Percentiles rank a stretch among this genome's conserved stretches.
These are phyloP conservation scores for Pseudochaenichthys georgianus DNA, from an alignment of 2,797 vertebrate species.

Conservation along the genomic window DNA sequence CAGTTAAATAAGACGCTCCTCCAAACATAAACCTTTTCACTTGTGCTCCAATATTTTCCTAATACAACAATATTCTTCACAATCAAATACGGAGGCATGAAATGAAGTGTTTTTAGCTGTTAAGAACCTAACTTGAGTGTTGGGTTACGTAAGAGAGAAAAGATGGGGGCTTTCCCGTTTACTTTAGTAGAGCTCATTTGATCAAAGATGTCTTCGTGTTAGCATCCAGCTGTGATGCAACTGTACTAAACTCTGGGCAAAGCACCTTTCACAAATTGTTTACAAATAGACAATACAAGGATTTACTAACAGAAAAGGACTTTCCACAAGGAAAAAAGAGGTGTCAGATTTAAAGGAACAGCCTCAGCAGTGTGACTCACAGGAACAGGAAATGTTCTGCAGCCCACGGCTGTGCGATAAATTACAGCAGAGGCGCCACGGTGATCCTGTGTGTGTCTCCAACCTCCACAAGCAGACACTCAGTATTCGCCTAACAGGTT, in stretches of 20 bases:
- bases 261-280: too few relatives aligned
- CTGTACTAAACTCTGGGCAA: neutral
- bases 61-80: neutral
- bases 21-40: neutral
- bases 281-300: too few relatives aligned
- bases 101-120: neutral
- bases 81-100: neutral
- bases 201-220: too few relatives aligned
- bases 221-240: neutral
- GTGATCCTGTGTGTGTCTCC: neutral
- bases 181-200: neutral
- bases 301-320: neutral
- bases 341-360: neutral
- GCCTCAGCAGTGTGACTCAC: slow-evolving; percentile 2
- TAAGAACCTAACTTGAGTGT: neutral
- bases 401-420: neutral
- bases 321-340: neutral
- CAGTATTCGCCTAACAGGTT: slow-evolving; percentile 21
- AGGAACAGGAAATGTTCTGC: slow-evolving; percentile 8
- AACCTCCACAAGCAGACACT: neutral
- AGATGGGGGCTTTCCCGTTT: neutral
- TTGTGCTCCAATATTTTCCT: neutral
- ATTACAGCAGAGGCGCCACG: neutral
- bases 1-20: neutral
- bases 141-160: neutral